Percentiles rank a stretch among this genome's conserved stretches.
phyloP scores from a whole-genome alignment of 2,797 vertebrate genomes.

The Chiloscyllium punctatum region DNA sequence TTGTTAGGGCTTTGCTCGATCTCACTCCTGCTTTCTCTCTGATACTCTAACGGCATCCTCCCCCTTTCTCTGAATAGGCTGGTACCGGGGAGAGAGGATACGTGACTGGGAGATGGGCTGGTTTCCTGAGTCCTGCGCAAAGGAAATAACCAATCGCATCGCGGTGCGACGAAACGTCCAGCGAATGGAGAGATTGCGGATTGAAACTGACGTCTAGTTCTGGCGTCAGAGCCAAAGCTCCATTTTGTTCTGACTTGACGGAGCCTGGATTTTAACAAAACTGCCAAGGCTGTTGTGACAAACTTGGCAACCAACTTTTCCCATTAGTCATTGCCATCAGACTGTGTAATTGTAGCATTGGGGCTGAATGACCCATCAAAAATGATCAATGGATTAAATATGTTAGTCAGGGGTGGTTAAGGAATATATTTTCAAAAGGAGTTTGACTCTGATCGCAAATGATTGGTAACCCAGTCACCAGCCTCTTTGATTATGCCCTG shows the following conservation, averaged over 20 bases:
- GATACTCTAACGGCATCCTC: not conserved
- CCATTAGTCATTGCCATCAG: not conserved
- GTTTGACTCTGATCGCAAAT: not conserved
- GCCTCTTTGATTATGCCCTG: not conserved
- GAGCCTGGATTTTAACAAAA: not conserved
- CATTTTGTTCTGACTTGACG: not conserved
- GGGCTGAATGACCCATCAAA: not conserved
- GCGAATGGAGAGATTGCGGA: constrained; percentile 81
- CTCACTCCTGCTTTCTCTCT: not conserved
- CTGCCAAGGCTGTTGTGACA: not conserved
- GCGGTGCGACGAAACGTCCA: constrained; percentile 76
- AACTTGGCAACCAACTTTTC: not conserved
- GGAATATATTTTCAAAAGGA: not conserved
- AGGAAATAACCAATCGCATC: constrained; percentile 69
- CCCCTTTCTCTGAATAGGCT: constrained; percentile 57
- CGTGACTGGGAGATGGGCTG: constrained; percentile 81
- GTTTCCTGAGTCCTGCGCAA: constrained; percentile 78
- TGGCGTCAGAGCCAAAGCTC: not conserved
- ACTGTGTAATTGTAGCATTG: not conserved
- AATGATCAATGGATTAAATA: not conserved
- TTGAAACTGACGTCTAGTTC: constrained; percentile 72
- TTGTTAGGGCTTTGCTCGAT: not conserved
- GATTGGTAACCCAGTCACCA: not conserved
- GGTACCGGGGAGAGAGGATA: constrained; percentile 80
- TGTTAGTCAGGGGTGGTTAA: not conserved